phyloP scores from a whole-genome alignment of 2,113 vertebrate genomes.

The Illadopsis cleaveri region DNA sequence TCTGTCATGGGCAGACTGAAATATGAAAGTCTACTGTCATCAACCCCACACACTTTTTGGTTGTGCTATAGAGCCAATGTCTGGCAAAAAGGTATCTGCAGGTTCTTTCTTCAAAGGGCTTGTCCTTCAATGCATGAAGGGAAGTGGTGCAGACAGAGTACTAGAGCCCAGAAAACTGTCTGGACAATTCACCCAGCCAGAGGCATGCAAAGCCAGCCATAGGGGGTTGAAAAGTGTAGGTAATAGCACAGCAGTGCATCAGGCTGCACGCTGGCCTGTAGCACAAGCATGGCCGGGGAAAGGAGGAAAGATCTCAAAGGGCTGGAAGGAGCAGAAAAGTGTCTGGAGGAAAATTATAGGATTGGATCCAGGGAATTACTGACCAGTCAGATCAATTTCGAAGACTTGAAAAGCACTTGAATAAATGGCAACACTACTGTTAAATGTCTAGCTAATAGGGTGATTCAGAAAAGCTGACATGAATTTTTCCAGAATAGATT shows the following conservation, averaged over 20 bases:
- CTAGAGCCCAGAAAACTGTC: background rate
- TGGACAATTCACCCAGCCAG: background rate
- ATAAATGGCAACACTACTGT: background rate
- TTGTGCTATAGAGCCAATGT: background rate
- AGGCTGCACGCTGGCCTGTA: background rate
- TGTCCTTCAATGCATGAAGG: background rate
- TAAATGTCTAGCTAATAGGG: background rate
- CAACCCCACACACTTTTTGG: background rate
- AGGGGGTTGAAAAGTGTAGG: fast-evolving
- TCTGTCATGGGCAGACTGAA: background rate
- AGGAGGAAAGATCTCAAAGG: background rate
- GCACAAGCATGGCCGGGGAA: background rate
- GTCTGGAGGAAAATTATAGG: background rate
- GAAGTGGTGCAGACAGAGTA: background rate
- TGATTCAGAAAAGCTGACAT: background rate
- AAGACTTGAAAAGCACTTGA: background rate
- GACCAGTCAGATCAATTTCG: background rate
- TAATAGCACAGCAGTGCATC: background rate
- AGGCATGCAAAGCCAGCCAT: background rate
- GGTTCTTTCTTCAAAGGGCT: background rate
- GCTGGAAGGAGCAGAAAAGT: background rate
- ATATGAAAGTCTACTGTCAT: background rate
- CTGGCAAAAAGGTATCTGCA: background rate
- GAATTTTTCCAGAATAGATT: slow-evolving; percentile 22
- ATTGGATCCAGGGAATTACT: background rate